Evolutionary conservation across 2,797 vertebrate genomes (phyloP).

Genomic region (Aldrovandia affinis): DNA sequence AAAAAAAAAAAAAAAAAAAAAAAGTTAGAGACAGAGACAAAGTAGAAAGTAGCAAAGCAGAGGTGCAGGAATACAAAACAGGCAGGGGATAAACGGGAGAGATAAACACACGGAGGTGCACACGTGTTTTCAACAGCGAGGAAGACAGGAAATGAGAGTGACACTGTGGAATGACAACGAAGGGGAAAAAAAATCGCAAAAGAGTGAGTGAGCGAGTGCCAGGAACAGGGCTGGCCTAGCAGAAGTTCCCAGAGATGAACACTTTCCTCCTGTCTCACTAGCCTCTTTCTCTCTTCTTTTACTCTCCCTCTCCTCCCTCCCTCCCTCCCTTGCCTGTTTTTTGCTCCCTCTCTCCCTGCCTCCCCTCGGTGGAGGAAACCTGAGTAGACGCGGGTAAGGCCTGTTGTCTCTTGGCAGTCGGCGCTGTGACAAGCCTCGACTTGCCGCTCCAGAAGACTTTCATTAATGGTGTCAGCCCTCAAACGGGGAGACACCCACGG

Average conservation of each 20-base stretch:
- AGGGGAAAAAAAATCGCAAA: not conserved
- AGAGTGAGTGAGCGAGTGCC: not conserved
- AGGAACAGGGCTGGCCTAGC: not conserved
- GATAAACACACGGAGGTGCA: slow-evolving; percentile 2
- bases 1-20: not conserved
- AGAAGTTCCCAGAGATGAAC: not conserved
- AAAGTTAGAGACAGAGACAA: not conserved
- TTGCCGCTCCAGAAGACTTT: slow-evolving; percentile 57
- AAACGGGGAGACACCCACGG: slow-evolving; percentile 35
- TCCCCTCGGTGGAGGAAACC: not conserved
- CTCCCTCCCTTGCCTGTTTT: not conserved
- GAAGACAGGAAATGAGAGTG: not conserved
- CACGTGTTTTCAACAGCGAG: not conserved
- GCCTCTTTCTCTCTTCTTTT: not conserved
- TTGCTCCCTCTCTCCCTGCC: not conserved
- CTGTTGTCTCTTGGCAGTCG: not conserved
- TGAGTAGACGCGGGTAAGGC: slow-evolving; percentile 10
- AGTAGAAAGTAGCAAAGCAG: not conserved
- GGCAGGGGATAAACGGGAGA: slow-evolving; percentile 7
- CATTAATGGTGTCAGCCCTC: slow-evolving; percentile 48
- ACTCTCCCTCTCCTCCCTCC: not conserved
- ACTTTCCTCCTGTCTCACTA: too few relatives aligned
- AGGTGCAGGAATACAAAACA: not conserved
- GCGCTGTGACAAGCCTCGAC: slow-evolving; percentile 51
- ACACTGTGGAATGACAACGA: not conserved